phyloP scores from a whole-genome alignment of 2,888 invertebrate species.

The Acleris literana region DNA sequence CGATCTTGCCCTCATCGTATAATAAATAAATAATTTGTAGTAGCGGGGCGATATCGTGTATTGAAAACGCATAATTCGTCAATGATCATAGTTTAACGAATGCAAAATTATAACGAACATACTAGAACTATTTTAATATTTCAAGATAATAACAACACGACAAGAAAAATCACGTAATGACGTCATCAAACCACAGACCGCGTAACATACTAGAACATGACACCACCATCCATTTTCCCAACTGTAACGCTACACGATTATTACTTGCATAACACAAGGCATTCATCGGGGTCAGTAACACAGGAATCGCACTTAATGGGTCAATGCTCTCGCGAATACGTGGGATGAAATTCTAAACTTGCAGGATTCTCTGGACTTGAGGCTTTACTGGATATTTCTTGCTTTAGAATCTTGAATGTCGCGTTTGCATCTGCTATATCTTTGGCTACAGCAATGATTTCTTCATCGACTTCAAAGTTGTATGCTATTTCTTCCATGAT shows the following conservation, averaged over 20 bases:
- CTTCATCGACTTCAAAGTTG: too few species aligned
- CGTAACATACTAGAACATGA: conserved; percentile 8
- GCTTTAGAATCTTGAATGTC: background rate
- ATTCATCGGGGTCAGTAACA: conserved; percentile 24
- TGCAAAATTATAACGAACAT: too few species aligned
- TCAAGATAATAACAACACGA: too few species aligned
- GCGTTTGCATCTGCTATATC: background rate
- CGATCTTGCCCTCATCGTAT: too few species aligned
- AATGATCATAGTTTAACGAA: too few species aligned
- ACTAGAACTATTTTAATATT: too few species aligned
- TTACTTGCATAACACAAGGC: conserved; percentile 20
- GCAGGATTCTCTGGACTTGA: conserved; percentile 5
- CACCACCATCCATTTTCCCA: conserved; percentile 4
- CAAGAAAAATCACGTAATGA: too few species aligned
- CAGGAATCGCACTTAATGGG: conserved; percentile 24
- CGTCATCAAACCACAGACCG: conserved; percentile 11
- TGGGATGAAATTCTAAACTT: conserved; percentile 22
- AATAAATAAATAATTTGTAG: too few species aligned
- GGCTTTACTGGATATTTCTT: background rate
- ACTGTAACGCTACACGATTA: conserved; percentile 1
- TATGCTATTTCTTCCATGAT: too few species aligned
- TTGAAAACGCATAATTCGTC: too few species aligned
- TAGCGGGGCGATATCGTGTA: too few species aligned
- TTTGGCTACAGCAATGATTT: too few species aligned
- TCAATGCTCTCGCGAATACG: conserved; percentile 17